Evolutionary conservation across 2,113 vertebrate genomes (phyloP).

Genomic region (Calonectris borealis): DNA sequence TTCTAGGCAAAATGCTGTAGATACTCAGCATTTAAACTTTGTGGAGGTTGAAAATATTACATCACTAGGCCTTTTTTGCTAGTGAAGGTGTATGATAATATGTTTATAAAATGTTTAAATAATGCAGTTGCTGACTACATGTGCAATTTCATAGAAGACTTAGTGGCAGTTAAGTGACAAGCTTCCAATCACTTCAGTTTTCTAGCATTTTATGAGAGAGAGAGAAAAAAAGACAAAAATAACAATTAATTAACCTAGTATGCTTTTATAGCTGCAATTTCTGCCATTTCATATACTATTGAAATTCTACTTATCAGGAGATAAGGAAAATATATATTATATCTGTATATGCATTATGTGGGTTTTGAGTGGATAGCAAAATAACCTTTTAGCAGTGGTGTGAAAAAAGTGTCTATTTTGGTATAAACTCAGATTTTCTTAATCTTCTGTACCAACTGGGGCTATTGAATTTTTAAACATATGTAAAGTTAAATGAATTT

Average conservation of each 20-base stretch:
- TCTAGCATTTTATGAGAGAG: background rate
- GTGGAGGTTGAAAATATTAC: background rate
- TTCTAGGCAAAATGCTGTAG: background rate
- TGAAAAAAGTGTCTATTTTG: background rate
- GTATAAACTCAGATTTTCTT: background rate
- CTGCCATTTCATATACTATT: background rate
- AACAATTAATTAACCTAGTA: background rate
- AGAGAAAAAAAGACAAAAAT: background rate
- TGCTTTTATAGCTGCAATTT: background rate
- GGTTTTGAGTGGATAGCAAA: background rate
- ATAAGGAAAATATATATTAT: background rate
- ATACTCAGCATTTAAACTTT: background rate
- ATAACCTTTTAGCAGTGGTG: background rate
- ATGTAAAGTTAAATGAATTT: background rate
- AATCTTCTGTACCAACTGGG: background rate
- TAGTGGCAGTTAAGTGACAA: background rate
- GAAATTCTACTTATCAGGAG: background rate
- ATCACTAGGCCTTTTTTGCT: background rate
- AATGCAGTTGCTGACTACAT: background rate
- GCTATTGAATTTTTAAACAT: background rate
- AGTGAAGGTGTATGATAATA: background rate
- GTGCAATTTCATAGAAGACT: background rate
- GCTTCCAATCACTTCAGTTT: background rate
- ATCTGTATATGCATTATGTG: background rate
- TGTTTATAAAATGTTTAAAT: background rate